Conservation (phyloP, 2,888 invertebrate genomes). For the Drosophila phalerata region DNA sequence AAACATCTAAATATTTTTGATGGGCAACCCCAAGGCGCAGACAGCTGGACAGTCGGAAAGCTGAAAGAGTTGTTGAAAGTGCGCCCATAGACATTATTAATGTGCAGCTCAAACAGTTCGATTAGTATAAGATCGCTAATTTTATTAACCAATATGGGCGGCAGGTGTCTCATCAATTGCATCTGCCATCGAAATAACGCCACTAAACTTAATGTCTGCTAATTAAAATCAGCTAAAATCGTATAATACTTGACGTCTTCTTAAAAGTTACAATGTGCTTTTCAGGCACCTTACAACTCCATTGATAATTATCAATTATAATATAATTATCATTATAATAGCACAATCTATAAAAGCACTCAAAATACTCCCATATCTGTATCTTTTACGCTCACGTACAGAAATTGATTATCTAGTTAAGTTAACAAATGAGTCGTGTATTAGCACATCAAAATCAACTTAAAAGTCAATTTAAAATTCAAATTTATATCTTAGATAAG, state of each 20-base stretch:
- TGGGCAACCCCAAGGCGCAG: constrained; percentile 47
- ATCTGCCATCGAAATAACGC: constrained; percentile 27
- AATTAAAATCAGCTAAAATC: constrained; percentile 65
- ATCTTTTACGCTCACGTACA: neutral
- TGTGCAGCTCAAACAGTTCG: constrained; percentile 57
- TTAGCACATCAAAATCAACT: constrained; percentile 5
- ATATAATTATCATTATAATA: too few species aligned
- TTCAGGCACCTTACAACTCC: neutral
- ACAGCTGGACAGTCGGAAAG: constrained; percentile 7
- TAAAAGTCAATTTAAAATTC: constrained; percentile 2
- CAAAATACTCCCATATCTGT: neutral
- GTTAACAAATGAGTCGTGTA: neutral
- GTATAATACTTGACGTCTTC: constrained; percentile 31
- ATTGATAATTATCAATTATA: too few species aligned
- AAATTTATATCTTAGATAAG: constrained; percentile 15
- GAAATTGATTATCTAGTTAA: neutral
- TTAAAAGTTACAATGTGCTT: neutral
- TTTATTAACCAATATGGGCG: constrained; percentile 52
- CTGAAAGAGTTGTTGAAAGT: constrained; percentile 33
- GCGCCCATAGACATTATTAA: constrained; percentile 51
- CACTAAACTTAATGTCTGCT: constrained; percentile 35
- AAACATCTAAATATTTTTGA: constrained; percentile 15
- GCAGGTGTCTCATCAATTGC: constrained; percentile 62
- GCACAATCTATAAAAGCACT: neutral
- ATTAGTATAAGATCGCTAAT: constrained; percentile 65